Evolutionary conservation across 2,113 vertebrate species (phyloP), one percentile per base, ranked within the genome.

Genomic region (Nothobranchius furzeri): DNA sequence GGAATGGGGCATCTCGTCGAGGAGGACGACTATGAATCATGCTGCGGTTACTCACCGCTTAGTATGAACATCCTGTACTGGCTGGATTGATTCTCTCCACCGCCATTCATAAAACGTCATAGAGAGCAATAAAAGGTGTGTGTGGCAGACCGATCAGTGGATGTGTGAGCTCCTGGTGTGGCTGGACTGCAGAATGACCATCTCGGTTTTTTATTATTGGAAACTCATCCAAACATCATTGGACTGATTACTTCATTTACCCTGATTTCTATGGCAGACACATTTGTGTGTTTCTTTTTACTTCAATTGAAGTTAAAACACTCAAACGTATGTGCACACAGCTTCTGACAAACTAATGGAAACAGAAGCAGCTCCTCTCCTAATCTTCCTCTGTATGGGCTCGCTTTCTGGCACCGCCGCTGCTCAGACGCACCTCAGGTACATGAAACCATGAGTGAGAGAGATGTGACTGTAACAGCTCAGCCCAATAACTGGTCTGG

Each of bases 91-190:
- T 90, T 66, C 73, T 79, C 70, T 68, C 43, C 72, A 60, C 72
- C 65, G 71, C 85, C 84, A 89, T 92, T 92, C 88, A 92, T 80
- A 91, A 89, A 85, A 87, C 85, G 86, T 86, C 88, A 87, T 63
- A 66, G 75, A 76, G 82, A 85, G 88, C 72, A 72, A 80, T 75
- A 9, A 40, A 64, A 35, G 2, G 64, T 55, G 75, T 80, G 66
- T 75, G 68, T 78, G 59, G 80, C 70, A 68, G 76, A 78, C 76
- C 80, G 64, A 73, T 68, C 79, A 84, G 85, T 78, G 83, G 78
- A 83, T 81, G 72, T 84, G 85, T 56, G 79, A 85, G 76, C 58
- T 71, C 85, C 81, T 77, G 53, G 62, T 78, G 85, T 79, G 71
- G 64, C 82, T 83, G 81, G 83, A 68, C 78, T 77, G 77, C 62